Conservation (phyloP, 2,888 invertebrate genomes). For the Hydroisotoma schaefferi region DNA sequence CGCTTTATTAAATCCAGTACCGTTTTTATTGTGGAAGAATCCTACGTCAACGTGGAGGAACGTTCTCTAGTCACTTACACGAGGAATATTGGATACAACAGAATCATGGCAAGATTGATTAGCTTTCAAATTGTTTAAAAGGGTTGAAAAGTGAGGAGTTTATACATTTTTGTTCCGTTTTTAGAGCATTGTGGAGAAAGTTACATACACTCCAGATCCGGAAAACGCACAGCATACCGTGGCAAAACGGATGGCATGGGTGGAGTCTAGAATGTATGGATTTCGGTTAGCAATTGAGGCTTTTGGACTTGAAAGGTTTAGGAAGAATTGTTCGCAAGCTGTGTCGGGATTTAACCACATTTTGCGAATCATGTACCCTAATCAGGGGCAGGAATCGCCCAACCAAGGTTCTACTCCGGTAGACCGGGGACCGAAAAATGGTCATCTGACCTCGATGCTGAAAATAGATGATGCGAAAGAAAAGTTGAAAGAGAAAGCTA, state of each 20-base stretch:
- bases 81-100: constrained; percentile 54
- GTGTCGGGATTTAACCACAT: constrained; percentile 49
- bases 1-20: constrained; percentile 44
- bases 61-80: constrained; percentile 56
- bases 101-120: constrained; percentile 51
- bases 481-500: constrained; percentile 4
- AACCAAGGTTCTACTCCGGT: no score
- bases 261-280: constrained; percentile 52
- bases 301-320: constrained; percentile 54
- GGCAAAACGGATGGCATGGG: constrained; percentile 50
- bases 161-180: no score
- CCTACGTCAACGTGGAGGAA: constrained; percentile 54
- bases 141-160: background rate
- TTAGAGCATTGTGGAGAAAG: constrained; percentile 40
- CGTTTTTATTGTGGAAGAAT: constrained; percentile 57
- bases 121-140: background rate
- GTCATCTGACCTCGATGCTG: background rate
- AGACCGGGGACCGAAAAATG: background rate
- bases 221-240: constrained; percentile 38
- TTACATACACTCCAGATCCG: constrained; percentile 42
- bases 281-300: constrained; percentile 52
- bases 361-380: constrained; percentile 10
- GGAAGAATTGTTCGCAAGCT: constrained; percentile 52
- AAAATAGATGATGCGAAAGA: constrained; percentile 4
- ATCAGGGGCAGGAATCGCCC: background rate